Base-by-base conservation (phyloP, 2,797 vertebrate species). In the Anniella stebbinsi region DNA sequence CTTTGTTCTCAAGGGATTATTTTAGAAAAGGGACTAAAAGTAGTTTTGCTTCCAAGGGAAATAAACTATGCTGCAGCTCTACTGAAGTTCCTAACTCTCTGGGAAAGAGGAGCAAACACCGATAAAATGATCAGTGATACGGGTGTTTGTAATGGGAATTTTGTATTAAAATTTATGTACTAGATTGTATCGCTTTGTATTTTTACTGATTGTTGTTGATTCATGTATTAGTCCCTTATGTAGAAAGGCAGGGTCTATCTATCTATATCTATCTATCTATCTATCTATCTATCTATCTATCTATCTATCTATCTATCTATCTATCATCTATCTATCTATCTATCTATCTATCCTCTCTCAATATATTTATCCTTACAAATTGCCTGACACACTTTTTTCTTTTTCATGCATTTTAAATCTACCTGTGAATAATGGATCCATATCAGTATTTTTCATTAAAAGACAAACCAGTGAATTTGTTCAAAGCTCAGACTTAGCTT, bases 401-500 rank as follows among this genome's bases (percentile, higher is more conserved):
- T 70, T 41, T 63, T 54, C 11, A 38, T 15, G 3, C 48, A 67
- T 60, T 63, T n/a, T 54, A 81, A 77, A 54, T 54, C 45, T 66
- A 69, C 28, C 41, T 60, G 13, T n/a, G 48, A 54, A 36, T 80
- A 78, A 57, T 41, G 33, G 13, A 41, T 9, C 12, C 41, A 28
- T 9, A 23, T n/a, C 69, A 85, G 48, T 57, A 25, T n/a, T 57
- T 87, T 36, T 57, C 72, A 81, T 67, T 66, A 4, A 17, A 81
- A 54, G 41, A 67, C 23, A 87, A 81, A 76, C 70, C 12, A 1
- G 23, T 12, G 69, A 82, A 87, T 67, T 69, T 41, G n/a, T 87
- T 87, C 72, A 81, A 57, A 90, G 70, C 60, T 76, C 13, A 23
- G n/a, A 80, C 51, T 85, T 89, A 41, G 60, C 8, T 54, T 67